Base-by-base conservation (phyloP, 2,113 vertebrate species). In the Silurus asotus region DNA sequence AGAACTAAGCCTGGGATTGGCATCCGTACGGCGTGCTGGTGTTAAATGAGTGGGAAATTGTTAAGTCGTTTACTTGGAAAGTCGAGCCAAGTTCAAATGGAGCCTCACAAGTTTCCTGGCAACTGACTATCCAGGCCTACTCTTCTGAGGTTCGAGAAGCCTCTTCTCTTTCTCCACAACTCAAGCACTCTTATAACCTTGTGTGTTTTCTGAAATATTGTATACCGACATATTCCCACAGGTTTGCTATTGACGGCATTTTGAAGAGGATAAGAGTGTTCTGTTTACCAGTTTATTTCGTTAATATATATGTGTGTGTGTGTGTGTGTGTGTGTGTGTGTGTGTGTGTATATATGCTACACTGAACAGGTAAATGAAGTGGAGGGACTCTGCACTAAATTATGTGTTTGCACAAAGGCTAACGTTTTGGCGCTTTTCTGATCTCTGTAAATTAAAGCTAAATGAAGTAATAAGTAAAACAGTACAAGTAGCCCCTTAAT, bases 31-130 rank as follows among this genome's bases (percentile, higher is more conserved):
- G 15, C 17, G 5, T 45, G 15, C 77, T 59, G 77, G 55, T 79
- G 55, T 37, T 59, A 64, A 70, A 51, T 48, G 84, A 85, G 62
- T 70, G 84, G 84, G 51, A 78, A 76, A 86, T 80, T 69, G 28
- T 80, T 45, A 67, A 81, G 55, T 81, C 51, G 64, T 81, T 80
- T 13, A 48, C 48, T 45, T 56, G 37, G 74, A 48, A 51, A 62
- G 55, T 72, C 11, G 17, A 86, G 65, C 49, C 62, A 23, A 51
- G 58, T 81, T 86, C 77, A 72, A 69, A 72, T 28, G 65, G 65
- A 86, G 45, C 48, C 51, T 72, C 61, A 48, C 64, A 45, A 83
- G 51, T 83, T 69, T 83, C 81, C 74, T 83, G 75, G 62, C 86
- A 87, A 79, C 86, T 76, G 75, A 82, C 37, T 61, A 37, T 45